phyloP scores from a whole-genome alignment of 2,797 vertebrate genomes.

The Hafferia zeledoni region DNA sequence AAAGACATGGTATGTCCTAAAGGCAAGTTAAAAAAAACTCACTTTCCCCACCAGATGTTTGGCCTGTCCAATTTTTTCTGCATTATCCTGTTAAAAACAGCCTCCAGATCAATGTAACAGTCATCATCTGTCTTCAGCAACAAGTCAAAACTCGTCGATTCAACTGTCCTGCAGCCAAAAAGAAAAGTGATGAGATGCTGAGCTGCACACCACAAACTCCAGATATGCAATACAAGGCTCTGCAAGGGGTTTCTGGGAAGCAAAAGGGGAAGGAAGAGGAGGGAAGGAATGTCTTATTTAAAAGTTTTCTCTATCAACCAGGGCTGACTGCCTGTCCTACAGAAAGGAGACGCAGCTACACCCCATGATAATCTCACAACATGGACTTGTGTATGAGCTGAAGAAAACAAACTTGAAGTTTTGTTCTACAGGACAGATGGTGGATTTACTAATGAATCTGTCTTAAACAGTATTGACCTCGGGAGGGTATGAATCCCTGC shows the following conservation, averaged over 20 bases:
- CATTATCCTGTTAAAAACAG: constrained; percentile 88
- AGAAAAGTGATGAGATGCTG: background rate
- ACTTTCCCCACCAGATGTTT: constrained; percentile 99
- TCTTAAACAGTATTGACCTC: background rate
- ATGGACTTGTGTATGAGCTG: background rate
- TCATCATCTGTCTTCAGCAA: constrained; percentile 97
- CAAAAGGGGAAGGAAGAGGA: background rate
- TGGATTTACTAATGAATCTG: background rate
- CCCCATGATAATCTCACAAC: background rate
- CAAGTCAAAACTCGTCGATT: constrained; percentile 86
- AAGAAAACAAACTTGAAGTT: background rate
- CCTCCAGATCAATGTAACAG: constrained; percentile 93
- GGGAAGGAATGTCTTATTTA: background rate
- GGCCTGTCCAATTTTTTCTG: constrained; percentile 83
- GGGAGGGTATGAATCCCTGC: background rate
- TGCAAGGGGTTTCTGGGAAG: background rate
- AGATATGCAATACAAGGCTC: background rate
- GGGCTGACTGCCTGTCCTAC: background rate
- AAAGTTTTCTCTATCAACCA: background rate
- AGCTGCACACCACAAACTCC: background rate
- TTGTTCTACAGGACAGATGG: constrained; percentile 6
- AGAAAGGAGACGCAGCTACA: background rate
- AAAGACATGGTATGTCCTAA: background rate
- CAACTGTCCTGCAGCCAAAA: constrained; percentile 84
- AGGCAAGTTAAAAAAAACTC: constrained; percentile 68